Evolutionary conservation across 2,797 vertebrate genomes (phyloP), one percentile per base, ranked within the genome.

Genomic region (Epinephelus malabaricus): DNA sequence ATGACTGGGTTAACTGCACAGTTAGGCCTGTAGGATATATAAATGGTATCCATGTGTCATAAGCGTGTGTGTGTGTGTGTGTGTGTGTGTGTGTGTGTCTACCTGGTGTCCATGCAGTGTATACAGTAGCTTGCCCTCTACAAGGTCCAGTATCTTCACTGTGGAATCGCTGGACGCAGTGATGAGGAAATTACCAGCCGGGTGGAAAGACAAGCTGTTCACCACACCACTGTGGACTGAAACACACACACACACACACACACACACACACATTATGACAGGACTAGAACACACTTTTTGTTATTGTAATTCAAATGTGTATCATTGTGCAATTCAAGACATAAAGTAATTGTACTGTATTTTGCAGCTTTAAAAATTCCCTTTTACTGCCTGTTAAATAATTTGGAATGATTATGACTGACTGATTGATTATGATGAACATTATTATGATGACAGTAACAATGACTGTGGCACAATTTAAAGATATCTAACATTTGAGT

Each of bases 91-190:
- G 23, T 45, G 63, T 58, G 6, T 46, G 25, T 78, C 2, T 88
- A 99, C 98, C 98, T 98, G 97, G 85, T 99, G 98, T 79, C 98
- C 97, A 0, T 99, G 98, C 27, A 99, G 95, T 1, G 98, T 99
- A 74, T 97, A 99, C 34, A 99, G 95, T 30, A 98, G 95, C 64
- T 97, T 97, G 80, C 98, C 98, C 91, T 99, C 98, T 73, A 98
- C 85, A 72, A 99, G 94, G 86, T 99, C 98, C 92, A 99, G 86
- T 82, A 99, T 96, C 94, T 98, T 99, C 88, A 99, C 88, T 21
- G 98, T 99, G 45, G 97, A 98, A 93, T 99, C 98, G 1, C 91
- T 97, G 82, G 98, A 98, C 10, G 97, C 97, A 1, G 97, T 98
- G 89, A 99, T 92, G 83, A 99, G 96, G 92, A 97, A 98, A 90